Base-by-base conservation (phyloP, 2,113 vertebrate genomes). In the Tupaia tana region DNA sequence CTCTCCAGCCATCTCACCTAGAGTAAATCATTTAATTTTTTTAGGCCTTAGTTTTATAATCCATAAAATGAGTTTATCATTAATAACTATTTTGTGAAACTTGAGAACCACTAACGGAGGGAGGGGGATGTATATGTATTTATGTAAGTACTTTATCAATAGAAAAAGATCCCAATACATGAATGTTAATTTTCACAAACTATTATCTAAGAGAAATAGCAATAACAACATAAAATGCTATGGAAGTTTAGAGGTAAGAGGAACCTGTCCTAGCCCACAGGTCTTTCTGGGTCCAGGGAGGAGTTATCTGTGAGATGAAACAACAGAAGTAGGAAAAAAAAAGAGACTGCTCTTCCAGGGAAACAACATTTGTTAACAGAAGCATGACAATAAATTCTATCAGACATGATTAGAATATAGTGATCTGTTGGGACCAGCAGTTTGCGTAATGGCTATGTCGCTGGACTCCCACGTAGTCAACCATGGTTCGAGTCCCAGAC, bases 1-100 rank as follows among this genome's bases (percentile, higher is more conserved):
- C 66, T 56, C 83, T 89, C n/a, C 74, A 94, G 19, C 34, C 14
- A 13, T 70, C 71, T 67, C 29, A 64, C 74, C 63, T 75, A 66
- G 9, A 96, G 74, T 12, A 87, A 80, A 29, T 52, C 29, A 34
- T 6, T 56, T 85, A 22, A 84, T 13, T 22, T 84, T 80, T 67
- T 77, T 54, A 69, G 64, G 25, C 29, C 31, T 86, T 75, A 80
- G 67, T 93, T 83, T 85, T 63, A 87, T 74, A 22, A 87, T 92
- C 69, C 81, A 13, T 34, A 89, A 91, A 86, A 93, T 89, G 13
- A 67, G 14, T 11, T 19, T 69, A 74, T 74, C n/a, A 87, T 78
- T 90, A 82, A 4, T 27, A 66, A 34, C 66, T 54, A 74, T 12
- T 74, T 43, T 25, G 29, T 66, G 67, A 92, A 85, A 85, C 14